A percentile compares a stretch with the other conserved stretches of the same genome.
These are phyloP conservation scores for Enteromius paludinosus DNA, from an alignment of 2,797 vertebrate species.

Conservation along the genomic window DNA sequence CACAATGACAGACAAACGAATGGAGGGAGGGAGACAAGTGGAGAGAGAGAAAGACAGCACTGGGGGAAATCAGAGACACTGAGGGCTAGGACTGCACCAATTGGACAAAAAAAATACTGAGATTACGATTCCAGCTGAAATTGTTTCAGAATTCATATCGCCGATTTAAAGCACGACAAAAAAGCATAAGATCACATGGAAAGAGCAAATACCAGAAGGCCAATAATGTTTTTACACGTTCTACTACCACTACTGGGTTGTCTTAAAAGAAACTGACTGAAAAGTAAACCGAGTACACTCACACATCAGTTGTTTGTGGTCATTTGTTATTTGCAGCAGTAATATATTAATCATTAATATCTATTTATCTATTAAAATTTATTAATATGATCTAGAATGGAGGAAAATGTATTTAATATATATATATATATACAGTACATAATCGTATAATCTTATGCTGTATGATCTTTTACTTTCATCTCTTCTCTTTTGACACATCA, in stretches of 20 bases:
- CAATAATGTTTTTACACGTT: not conserved
- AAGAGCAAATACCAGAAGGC: not conserved
- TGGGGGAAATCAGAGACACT: not conserved
- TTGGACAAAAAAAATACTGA: not conserved
- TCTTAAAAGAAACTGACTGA: not conserved
- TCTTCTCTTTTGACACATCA: not conserved
- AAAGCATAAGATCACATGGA: not conserved
- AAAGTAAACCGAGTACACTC: not conserved
- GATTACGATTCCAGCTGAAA: not conserved
- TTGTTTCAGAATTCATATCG: not conserved
- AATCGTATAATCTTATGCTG: too few species aligned
- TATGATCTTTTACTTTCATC: not conserved
- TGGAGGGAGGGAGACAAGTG: conserved; percentile 9
- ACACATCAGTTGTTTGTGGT: not conserved
- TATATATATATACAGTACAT: too few species aligned
- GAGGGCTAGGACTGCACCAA: conserved; percentile 13
- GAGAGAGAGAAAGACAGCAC: conserved; percentile 26
- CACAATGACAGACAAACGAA: conserved; percentile 49
- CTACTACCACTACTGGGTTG: not conserved
- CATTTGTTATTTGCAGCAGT: not conserved
- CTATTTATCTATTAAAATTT: not conserved
- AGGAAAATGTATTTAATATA: not conserved
- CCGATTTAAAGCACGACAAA: not conserved
- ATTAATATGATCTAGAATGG: not conserved
- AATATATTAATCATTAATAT: not conserved